phyloP scores from a whole-genome alignment of 2,797 vertebrate genomes.

The Propithecus deckenii region DNA sequence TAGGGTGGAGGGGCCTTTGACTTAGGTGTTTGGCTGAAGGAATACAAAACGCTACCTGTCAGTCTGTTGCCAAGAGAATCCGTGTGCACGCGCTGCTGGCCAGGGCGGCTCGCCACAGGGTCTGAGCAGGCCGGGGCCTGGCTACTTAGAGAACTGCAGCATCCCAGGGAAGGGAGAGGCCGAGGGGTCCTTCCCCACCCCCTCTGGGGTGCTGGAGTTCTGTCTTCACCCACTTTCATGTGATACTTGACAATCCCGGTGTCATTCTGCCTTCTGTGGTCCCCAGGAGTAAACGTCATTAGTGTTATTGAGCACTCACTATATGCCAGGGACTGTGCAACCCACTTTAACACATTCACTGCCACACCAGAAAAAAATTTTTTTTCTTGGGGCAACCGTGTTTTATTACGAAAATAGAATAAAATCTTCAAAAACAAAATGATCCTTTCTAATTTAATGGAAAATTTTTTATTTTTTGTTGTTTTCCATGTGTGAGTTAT shows the following conservation, averaged over 20 bases:
- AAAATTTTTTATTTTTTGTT: too few species aligned
- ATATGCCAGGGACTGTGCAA: not conserved
- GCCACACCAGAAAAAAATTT: too few species aligned
- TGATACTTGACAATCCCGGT: not conserved
- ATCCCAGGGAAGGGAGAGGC: not conserved
- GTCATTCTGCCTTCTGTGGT: too few species aligned
- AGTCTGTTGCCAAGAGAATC: not conserved
- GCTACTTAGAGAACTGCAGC: not conserved
- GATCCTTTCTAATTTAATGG: too few species aligned
- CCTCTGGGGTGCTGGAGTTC: not conserved
- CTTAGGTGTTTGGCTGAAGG: too few species aligned
- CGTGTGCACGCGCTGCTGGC: fast-evolving
- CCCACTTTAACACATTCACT: too few species aligned
- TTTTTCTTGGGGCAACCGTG: too few species aligned
- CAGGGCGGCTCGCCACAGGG: not conserved
- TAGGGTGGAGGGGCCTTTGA: not conserved
- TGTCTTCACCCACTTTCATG: not conserved
- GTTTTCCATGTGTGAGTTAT: too few species aligned
- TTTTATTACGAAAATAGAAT: too few species aligned
- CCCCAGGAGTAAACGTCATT: not conserved
- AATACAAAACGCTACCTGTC: not conserved
- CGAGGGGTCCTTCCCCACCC: fast-evolving
- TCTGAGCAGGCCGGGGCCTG: not conserved
- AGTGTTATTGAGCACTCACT: not conserved
- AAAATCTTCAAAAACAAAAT: too few species aligned